phyloP scores from a whole-genome alignment of 92 coral and sea anemone genomes.

The Porites divaricata region DNA sequence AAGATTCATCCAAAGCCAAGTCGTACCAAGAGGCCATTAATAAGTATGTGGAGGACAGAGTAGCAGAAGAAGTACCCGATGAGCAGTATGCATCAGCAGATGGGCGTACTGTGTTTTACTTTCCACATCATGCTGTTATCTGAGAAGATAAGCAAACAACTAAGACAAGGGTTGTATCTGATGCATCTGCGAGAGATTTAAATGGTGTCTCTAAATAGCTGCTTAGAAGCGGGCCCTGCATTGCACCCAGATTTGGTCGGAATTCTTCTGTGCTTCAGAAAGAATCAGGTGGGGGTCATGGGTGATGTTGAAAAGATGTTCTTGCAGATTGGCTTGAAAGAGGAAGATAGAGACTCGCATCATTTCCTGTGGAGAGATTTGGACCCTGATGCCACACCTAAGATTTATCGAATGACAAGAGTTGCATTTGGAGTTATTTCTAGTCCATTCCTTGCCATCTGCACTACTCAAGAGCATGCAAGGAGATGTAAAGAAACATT shows the following conservation, averaged over 20 bases:
- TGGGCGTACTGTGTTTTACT: slow-evolving; percentile 35
- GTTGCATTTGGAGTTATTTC: neutral
- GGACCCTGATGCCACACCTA: slow-evolving; percentile 14
- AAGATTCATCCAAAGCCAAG: neutral
- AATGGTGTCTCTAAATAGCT: slow-evolving; percentile 43
- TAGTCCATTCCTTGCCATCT: neutral
- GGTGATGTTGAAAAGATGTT: slow-evolving; percentile 62
- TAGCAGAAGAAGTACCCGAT: slow-evolving; percentile 42
- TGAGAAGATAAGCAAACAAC: slow-evolving; percentile 39
- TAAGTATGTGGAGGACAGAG: slow-evolving; percentile 28
- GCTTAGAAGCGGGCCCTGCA: slow-evolving; percentile 46
- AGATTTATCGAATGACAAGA: slow-evolving; percentile 40
- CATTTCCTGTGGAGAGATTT: slow-evolving; percentile 51
- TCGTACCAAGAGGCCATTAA: slow-evolving; percentile 30
- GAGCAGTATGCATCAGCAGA: slow-evolving; percentile 17
- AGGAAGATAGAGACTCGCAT: slow-evolving; percentile 38
- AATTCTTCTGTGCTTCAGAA: slow-evolving; percentile 44
- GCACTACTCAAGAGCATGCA: neutral
- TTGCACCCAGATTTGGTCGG: slow-evolving; percentile 34
- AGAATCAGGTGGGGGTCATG: slow-evolving; percentile 30
- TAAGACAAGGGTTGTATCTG: slow-evolving; percentile 58
- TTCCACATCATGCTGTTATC: slow-evolving; percentile 25
- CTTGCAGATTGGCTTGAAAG: slow-evolving; percentile 34
- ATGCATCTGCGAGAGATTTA: slow-evolving; percentile 26
- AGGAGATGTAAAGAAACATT: slow-evolving; percentile 7